A percentile compares a stretch with the other conserved stretches of the same genome.
phyloP scores from a whole-genome alignment of 2,113 vertebrate species.

The Takifugu flavidus region DNA sequence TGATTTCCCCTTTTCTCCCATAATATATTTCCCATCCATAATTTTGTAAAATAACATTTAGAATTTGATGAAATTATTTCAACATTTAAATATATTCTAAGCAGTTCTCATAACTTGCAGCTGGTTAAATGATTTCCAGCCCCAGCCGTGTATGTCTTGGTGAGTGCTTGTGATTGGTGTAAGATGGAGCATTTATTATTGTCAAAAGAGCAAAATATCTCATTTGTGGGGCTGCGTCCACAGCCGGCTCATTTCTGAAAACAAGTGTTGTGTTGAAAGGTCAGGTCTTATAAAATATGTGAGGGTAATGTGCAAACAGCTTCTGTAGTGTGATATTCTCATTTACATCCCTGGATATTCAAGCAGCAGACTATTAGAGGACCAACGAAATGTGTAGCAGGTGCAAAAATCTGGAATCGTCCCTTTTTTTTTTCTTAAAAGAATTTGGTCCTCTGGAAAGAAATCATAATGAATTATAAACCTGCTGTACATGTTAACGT shows the following conservation, averaged over 20 bases:
- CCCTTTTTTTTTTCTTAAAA: slow-evolving; percentile 3
- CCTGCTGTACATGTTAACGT: no score
- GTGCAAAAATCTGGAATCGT: slow-evolving; percentile 2
- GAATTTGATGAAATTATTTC: slow-evolving; percentile 56
- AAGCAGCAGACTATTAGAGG: background rate
- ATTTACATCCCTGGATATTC: slow-evolving; percentile 5
- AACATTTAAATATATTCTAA: slow-evolving; percentile 28
- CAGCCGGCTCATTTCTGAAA: slow-evolving; percentile 49
- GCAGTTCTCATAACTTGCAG: slow-evolving; percentile 30
- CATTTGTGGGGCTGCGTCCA: slow-evolving; percentile 40
- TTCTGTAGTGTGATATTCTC: slow-evolving; percentile 18
- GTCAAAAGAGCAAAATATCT: slow-evolving; percentile 39
- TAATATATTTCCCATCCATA: slow-evolving; percentile 13
- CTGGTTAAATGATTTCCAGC: slow-evolving; percentile 37
- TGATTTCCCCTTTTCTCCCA: slow-evolving; percentile 22
- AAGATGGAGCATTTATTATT: slow-evolving; percentile 29
- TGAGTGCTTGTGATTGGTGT: slow-evolving; percentile 24
- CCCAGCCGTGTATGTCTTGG: background rate
- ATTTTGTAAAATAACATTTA: slow-evolving; percentile 31
- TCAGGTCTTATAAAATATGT: slow-evolving; percentile 51
- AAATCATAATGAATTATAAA: background rate
- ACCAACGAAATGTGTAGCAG: background rate
- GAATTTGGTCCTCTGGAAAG: slow-evolving; percentile 48
- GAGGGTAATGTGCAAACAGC: slow-evolving; percentile 30
- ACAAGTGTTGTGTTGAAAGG: slow-evolving; percentile 58